Base-by-base conservation (phyloP, 2,888 invertebrate genomes). In the Pterostichus madidus region DNA sequence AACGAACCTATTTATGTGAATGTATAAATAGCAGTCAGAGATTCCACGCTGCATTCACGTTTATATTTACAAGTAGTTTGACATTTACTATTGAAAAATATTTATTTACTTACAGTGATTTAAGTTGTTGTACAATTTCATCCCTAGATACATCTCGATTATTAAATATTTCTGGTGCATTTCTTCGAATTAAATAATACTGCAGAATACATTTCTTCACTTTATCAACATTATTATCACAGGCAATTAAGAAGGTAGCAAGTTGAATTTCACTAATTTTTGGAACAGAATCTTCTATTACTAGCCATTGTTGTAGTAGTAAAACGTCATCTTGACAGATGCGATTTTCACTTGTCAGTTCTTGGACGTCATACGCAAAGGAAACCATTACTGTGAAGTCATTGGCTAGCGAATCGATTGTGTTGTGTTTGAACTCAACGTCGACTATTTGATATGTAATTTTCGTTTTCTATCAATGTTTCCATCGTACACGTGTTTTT, bases 171-270 rank as follows among this genome's bases (percentile, higher is more conserved):
- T 94, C 94, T 0, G 94, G 93, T 0, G 91, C 91, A 85, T 91
- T 92, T 85, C 91, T 91, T 84, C 93, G 91, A 79, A 92, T 89
- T 44, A 90, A 90, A 87, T 93, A 94, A 89, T 93, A 94, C 83
- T 91, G 91, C 85, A 92, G 91, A 85, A 95, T 93, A 85, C 94
- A 94, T n/a, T 87, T 89, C 87, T 93, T 93, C 0, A 93, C 92
- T 77, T 91, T 91, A 11, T 93, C 92, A 85, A 92, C 86, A 53
- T 93, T 90, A 81, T 91, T 93, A 84, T 93, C 92, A 88, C 94
- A 94, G 71, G 94, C 94, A 86, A 94, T 91, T 85, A 93, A 91
- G 87, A 95, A 95, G 59, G 94, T 88, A 39, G 93, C 91, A 80
- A 94, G 89, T 87, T 94, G 94, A 88, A 94, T 93, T 85, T 93